Conservation (phyloP, 2,113 vertebrate species). For the Varanus komodoensis region DNA sequence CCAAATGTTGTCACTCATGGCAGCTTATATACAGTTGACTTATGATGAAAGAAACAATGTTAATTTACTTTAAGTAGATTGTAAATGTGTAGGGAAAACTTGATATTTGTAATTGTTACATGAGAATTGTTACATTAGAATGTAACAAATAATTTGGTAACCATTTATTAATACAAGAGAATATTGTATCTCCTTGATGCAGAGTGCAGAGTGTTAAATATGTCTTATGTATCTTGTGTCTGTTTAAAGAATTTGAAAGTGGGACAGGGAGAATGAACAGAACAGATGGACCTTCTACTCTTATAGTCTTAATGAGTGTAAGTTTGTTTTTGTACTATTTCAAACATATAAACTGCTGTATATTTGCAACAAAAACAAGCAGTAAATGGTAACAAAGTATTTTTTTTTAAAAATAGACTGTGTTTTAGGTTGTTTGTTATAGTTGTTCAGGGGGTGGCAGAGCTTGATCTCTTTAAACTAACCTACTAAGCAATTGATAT, state of each 20-base stretch:
- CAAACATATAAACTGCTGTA: no score
- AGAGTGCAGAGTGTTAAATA: not conserved
- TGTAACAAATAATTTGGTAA: no score
- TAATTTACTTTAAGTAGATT: not conserved
- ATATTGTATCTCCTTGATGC: not conserved
- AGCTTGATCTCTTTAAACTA: accelerated
- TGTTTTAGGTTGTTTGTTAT: accelerated
- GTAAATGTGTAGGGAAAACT: no score
- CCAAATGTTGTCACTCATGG: not conserved
- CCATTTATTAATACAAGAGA: not conserved
- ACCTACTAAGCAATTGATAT: not conserved
- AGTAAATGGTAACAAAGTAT: not conserved
- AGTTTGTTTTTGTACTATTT: not conserved
- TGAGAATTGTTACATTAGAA: no score
- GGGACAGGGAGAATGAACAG: not conserved
- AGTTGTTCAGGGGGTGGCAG: not conserved
- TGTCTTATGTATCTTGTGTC: not conserved
- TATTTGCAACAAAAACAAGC: no score
- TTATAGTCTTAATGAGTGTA: accelerated
- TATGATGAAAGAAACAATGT: not conserved
- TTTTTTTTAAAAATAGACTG: not conserved
- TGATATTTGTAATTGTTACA: accelerated
- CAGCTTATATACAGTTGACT: not conserved
- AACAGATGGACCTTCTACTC: not conserved
- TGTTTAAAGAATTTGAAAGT: no score